Evolutionary conservation across 2,113 vertebrate genomes (phyloP).

Genomic region (Hemicordylus capensis): DNA sequence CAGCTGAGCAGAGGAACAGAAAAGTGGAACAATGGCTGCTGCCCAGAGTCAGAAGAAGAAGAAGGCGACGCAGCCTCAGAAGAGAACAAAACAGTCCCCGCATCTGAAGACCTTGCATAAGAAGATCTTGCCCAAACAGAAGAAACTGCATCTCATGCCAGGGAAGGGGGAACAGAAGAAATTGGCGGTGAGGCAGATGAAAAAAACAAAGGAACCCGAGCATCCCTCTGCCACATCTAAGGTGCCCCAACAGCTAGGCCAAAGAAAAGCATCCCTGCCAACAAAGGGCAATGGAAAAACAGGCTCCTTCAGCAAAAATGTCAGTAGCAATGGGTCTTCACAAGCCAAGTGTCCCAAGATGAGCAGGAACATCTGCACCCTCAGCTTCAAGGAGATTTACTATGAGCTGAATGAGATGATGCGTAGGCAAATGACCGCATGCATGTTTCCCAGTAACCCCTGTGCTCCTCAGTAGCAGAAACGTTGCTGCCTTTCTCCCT

Average conservation of each 20-base stretch:
- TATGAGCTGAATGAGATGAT: conserved; percentile 12
- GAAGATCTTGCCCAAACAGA: background rate
- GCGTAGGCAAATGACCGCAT: background rate
- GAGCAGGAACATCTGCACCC: background rate
- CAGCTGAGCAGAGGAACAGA: background rate
- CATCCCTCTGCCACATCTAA: background rate
- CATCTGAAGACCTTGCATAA: background rate
- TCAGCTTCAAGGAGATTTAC: conserved; percentile 1
- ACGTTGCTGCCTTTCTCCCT: background rate
- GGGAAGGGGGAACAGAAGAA: background rate
- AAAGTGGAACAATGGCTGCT: background rate
- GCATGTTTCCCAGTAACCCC: background rate
- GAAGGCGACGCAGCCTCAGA: background rate
- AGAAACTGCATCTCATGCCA: background rate
- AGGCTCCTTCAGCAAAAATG: background rate
- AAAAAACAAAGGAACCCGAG: background rate
- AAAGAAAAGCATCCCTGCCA: background rate
- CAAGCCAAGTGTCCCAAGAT: background rate
- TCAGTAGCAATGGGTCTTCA: background rate
- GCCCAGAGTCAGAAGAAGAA: background rate
- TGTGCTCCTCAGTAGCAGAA: background rate
- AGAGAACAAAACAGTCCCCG: background rate
- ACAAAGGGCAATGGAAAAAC: background rate
- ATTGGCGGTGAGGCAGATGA: background rate
- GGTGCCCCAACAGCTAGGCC: background rate